Base-by-base conservation (phyloP, 2,888 invertebrate species). In the Ephialtes manifestator region DNA sequence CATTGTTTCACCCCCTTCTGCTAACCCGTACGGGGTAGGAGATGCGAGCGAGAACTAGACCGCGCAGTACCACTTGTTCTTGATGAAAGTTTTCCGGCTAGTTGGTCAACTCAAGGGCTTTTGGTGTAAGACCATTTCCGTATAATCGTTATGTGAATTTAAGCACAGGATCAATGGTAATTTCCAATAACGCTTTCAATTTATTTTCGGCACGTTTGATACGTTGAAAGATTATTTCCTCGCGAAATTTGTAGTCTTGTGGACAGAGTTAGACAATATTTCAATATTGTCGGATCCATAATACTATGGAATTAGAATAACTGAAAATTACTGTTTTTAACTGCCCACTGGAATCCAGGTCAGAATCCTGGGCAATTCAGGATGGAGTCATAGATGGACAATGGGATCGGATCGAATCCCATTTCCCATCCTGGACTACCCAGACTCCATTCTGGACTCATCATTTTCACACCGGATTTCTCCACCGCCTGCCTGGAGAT, bases 11-110 rank as follows among this genome's bases (percentile, higher is more conserved):
- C 68, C 18, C 63, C 2, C n/a, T 65, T 63, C 75, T 53, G 68
- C 35, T 15, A 48, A 15, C 51, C 24, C 20, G n/a, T 13, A 48
- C 31, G 53, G 8, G 39, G 51, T 24, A 20, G 18, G 63, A 53
- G 15, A 28, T 10, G 71, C 53, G 46, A 48, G 18, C 31, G 48
- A 46, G 63, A 75, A 35, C 58, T 68, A 70, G 68, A 51, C 65
- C 46, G 48, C 8, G 43, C 35, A 3, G 53, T 67, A 72, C 78
- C 74, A 63, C 78, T 83, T 60, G 67, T 51, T 28, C 72, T 74
- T 77, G 60, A 63, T 60, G 24, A 67, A 84, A 84, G 72, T 84
- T 84, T 84, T 67, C 68, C 81, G 55, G 60, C 67, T 46, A 81
- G 60, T 74, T 71, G 79, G 67, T 28, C 43, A 46, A 55, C 55